A percentile compares a stretch with the other conserved stretches of the same genome.
Evolutionary conservation across 2,113 vertebrate genomes (phyloP).

Genomic region (Pomatostomus ruficeps): DNA sequence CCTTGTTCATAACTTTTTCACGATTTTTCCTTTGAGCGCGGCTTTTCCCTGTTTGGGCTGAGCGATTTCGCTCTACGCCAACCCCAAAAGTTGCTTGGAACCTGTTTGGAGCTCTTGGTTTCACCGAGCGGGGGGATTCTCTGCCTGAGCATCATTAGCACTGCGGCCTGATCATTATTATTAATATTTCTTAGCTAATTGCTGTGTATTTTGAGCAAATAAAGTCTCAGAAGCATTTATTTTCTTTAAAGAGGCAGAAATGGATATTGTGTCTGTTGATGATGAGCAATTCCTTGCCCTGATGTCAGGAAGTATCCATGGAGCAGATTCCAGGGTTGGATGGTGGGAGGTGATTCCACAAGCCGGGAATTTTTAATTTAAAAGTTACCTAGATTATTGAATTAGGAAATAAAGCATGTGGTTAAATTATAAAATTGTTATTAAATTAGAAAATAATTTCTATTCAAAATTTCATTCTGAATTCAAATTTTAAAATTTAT

Average conservation of each 20-base stretch:
- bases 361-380: rapidly evolving
- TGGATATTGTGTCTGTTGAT: rapidly evolving
- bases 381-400: not conserved
- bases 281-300: not conserved
- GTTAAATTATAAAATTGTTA: not conserved
- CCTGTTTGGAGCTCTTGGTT: not conserved
- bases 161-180: not conserved
- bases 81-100: not conserved
- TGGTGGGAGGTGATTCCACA: not conserved
- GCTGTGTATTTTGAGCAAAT: not conserved
- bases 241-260: not conserved
- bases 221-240: not conserved
- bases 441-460: not conserved
- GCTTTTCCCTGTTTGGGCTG: not conserved
- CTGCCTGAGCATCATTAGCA: rapidly evolving
- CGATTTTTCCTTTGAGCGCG: not conserved
- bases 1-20: not conserved
- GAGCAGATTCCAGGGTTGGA: not conserved
- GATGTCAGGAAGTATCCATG: rapidly evolving
- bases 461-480: not conserved
- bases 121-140: not conserved
- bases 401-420: rapidly evolving
- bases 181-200: not conserved
- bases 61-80: not conserved
- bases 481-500: not conserved